These are phyloP conservation scores for Nymphalis urticae DNA, from an alignment of 2,888 invertebrate genomes.

Conservation along the genomic window DNA sequence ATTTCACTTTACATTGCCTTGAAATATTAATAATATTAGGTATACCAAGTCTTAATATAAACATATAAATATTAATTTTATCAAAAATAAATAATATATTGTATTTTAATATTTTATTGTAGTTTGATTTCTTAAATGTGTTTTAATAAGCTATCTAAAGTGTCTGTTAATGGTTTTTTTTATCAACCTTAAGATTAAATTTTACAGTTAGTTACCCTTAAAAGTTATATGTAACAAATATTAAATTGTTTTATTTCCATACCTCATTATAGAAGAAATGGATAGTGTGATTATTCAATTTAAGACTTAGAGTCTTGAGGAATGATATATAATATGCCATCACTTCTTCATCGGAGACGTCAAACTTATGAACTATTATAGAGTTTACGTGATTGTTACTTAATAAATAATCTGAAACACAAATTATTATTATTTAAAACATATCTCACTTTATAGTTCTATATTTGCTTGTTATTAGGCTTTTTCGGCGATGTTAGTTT, in stretches of 20 bases:
- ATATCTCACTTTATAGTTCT: no score
- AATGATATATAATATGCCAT: slow-evolving; percentile 99
- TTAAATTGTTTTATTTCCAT: slow-evolving; percentile 34
- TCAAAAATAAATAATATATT: no score
- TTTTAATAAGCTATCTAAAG: no score
- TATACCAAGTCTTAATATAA: no score
- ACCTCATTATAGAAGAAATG: slow-evolving; percentile 99
- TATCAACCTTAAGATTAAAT: no score
- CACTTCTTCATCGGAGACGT: slow-evolving; percentile 99
- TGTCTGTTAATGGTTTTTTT: no score
- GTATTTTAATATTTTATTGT: no score
- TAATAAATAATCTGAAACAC: slow-evolving; percentile 94
- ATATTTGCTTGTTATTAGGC: neutral
- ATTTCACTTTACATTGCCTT: no score
- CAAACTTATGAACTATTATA: slow-evolving; percentile 99
- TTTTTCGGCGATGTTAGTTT: neutral
- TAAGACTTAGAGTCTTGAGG: slow-evolving; percentile 97
- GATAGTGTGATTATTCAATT: slow-evolving; percentile 98
- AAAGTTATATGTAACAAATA: neutral
- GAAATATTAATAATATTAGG: no score
- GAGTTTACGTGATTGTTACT: slow-evolving; percentile 99
- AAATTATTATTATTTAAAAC: slow-evolving; percentile 13
- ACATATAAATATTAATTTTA: no score
- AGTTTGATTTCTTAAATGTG: no score
- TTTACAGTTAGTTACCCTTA: no score